Evolutionary conservation across 2,797 vertebrate genomes (phyloP), one percentile per base, ranked within the genome.

Genomic region (Amazona ochrocephala): DNA sequence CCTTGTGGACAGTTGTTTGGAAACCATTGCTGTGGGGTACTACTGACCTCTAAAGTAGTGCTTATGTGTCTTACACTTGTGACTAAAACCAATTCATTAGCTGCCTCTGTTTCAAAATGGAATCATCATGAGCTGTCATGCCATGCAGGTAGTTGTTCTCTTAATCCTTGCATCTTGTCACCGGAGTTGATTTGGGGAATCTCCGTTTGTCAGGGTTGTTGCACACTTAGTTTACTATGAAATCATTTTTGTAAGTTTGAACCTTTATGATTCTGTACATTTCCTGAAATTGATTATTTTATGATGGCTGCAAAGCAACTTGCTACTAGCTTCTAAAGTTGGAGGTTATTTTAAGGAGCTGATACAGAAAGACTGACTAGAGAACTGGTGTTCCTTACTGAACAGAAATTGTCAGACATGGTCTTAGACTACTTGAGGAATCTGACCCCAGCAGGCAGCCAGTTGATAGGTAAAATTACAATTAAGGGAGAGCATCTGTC

Each of bases 321-420:
- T 2, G 0, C 26, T 85, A 11, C 45, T 84, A 17, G 19, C n/a
- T 85, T 90, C 72, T 71, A 6, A 61, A 91, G 82, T 77, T 41
- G 72, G 86, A 65, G 73, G 58, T 44, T 68, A 42, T 87, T 94
- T 87, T 78, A 62, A 94, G 92, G 90, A 95, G 70, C 80, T 87
- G 70, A 17, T 67, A 7, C 54, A 61, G 84, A 50, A 79, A 74
- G 77, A 67, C 23, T 71, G 65, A 74, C 34, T 70, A 32, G 83
- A 91, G 76, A 92, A 22, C 34, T 9, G n/a, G 32, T 84, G 70
- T 85, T 89, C 2, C 1, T 74, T 85, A 72, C 32, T 75, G 70
- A 91, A 80, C 45, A 72, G 79, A 94, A 87, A 72, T 58, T 75
- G 42, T 84, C 23, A 74, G 68, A 22, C 61, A 51, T 76, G 37